Base-by-base conservation (phyloP, 2,888 invertebrate species). In the Clostera curtula region DNA sequence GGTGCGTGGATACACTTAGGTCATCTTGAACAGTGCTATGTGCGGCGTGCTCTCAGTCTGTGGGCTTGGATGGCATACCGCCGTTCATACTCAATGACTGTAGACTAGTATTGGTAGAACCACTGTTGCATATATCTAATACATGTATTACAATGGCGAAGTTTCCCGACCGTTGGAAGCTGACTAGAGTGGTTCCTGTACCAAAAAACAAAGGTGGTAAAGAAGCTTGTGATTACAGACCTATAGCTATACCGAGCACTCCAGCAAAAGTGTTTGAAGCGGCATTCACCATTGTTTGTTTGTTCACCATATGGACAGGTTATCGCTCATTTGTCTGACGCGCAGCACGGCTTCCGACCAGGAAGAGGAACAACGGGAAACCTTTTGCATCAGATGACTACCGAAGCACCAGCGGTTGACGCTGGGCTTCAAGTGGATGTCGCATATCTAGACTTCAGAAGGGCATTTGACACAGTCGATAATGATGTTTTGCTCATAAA, bases 371-470 rank as follows among this genome's bases (percentile, higher is more conserved):
- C 21, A 21, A 9, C 21, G 13, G 4, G 21, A n/a, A n/a, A n/a
- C n/a, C n/a, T n/a, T n/a, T n/a, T n/a, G n/a, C n/a, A n/a, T n/a
- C n/a, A n/a, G n/a, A n/a, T n/a, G n/a, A n/a, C n/a, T n/a, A n/a
- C n/a, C n/a, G n/a, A n/a, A n/a, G n/a, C n/a, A n/a, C n/a, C n/a
- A n/a, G n/a, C n/a, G n/a, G n/a, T n/a, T n/a, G n/a, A n/a, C n/a
- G 21, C 3, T 21, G 12, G n/a, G n/a, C 12, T 3, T 8, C 21
- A 3, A n/a, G 12, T 1, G 14, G 23, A 1, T 5, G 23, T 23
- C 3, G 23, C 23, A 2, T 23, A 23, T 6, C 6, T 23, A 3
- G 23, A 23, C 23, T 23, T 23, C 6, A n/a, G n/a, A n/a, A n/a
- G n/a, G n/a, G n/a, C n/a, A n/a, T n/a, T n/a, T n/a, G n/a, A n/a